Conservation (phyloP, 1,140 invertebrate genomes). For the Linepithema humile region DNA sequence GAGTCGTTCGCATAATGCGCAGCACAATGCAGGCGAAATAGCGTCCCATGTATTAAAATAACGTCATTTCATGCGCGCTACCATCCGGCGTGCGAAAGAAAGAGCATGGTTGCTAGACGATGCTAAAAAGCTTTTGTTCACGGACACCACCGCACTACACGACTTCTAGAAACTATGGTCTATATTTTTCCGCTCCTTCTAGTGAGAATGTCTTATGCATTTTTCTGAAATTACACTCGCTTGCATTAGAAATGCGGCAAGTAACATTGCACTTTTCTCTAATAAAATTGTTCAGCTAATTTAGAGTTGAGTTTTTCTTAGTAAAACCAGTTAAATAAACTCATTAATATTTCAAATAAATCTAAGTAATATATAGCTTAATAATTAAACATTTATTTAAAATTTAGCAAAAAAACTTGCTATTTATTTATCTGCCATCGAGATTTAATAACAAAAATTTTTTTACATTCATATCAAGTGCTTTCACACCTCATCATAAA, state of each 20-base stretch:
- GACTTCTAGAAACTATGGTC: background rate
- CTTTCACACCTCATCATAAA: background rate
- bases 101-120: constrained; percentile 40
- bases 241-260: background rate
- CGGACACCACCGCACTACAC: background rate
- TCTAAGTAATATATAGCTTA: background rate
- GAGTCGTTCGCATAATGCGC: constrained; percentile 53
- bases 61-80: constrained; percentile 54
- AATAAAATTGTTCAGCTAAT: constrained; percentile 1
- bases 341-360: background rate
- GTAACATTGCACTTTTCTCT: background rate
- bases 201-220: background rate
- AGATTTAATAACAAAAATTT: background rate
- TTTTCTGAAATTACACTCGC: constrained; percentile 6
- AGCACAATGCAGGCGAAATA: constrained; percentile 45
- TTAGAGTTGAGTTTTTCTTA: background rate
- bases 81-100: constrained; percentile 51
- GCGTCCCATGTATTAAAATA: constrained; percentile 60
- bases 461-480: constrained; percentile 14
- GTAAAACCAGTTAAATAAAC: background rate
- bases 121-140: constrained; percentile 52
- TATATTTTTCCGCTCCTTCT: constrained; percentile 31
- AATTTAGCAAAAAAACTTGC: background rate
- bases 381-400: background rate
- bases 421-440: background rate